Evolutionary conservation across 2,113 vertebrate species (phyloP), one percentile per base, ranked within the genome.

Genomic region (Pampusana beccarii): DNA sequence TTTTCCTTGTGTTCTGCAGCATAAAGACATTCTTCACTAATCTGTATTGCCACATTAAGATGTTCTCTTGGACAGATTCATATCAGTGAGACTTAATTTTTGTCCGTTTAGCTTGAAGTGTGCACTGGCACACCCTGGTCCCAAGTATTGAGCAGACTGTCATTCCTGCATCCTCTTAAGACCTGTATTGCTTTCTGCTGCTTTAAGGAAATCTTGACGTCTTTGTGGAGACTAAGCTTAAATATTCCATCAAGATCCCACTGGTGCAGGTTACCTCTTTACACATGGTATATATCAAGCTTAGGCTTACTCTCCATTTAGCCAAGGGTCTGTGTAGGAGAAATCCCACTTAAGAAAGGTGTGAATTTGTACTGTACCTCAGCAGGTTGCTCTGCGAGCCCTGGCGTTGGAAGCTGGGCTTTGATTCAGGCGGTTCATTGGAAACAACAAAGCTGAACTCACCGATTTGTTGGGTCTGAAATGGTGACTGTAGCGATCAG

Each of bases 1-100:
- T 71, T 88, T 62, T 81, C 80, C n/a, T 75, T 78, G 7, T 77
- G 29, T 86, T 66, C 70, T 88, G 81, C 90, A 90, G 67, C 53
- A 5, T 44, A 85, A 54, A 67, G 61, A 29, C 26, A 6, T 75
- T 80, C 34, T 87, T 81, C 54, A 44, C 0, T 8, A 82, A 9
- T 53, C 51, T 77, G 4, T 91, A 34, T 57, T 72, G 24, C 34
- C 73, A 90, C 62, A 38, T 60, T 65, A 31, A 80, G 64, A 80
- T 77, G n/a, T 46, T 85, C 56, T 82, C 40, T 69, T 80, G 88
- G 44, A 40, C 90, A 89, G 48, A 50, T 81, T 77, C 36, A 25
- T n/a, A 26, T 2, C 11, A 80, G 40, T 61, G 70, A 88, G 79
- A 40, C 58, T 81, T 57, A 31, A 24, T 46, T 85, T 71, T 26